Percentiles rank a stretch among this genome's conserved stretches.
phyloP scores from a whole-genome alignment of 1,140 invertebrate genomes.

The Protaetia brevitarsis region DNA sequence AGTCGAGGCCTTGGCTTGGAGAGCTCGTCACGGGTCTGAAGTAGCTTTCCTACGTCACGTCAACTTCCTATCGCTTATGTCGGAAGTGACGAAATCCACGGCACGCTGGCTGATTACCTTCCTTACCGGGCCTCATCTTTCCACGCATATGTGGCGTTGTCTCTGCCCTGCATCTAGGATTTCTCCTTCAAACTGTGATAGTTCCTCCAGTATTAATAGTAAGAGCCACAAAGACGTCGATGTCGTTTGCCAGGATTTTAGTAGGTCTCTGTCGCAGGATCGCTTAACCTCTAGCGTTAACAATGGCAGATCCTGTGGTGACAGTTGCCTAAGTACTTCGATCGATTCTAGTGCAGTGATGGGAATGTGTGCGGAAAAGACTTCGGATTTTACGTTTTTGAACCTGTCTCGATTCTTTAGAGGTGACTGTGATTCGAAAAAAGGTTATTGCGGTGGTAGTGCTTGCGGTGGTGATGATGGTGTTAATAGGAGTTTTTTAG shows the following conservation, averaged over 20 bases:
- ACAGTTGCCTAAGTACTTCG: background rate
- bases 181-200: slow-evolving; percentile 38
- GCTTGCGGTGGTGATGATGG: slow-evolving; percentile 11
- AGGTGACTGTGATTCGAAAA: slow-evolving; percentile 19
- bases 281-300: background rate
- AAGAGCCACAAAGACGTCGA: background rate
- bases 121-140: slow-evolving; percentile 63
- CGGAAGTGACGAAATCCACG: slow-evolving; percentile 54
- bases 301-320: slow-evolving; percentile 7
- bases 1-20: slow-evolving; percentile 73
- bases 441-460: background rate
- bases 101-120: slow-evolving; percentile 62
- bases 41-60: slow-evolving; percentile 54
- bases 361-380: slow-evolving; percentile 4
- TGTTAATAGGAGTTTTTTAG: slow-evolving; percentile 28
- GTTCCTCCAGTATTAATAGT: slow-evolving; percentile 36
- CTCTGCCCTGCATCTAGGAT: slow-evolving; percentile 50
- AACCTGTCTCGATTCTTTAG: slow-evolving; percentile 23
- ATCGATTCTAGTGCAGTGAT: background rate
- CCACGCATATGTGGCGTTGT: slow-evolving; percentile 65
- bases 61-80: slow-evolving; percentile 58
- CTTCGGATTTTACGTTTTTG: slow-evolving; percentile 22
- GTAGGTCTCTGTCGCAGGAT: background rate
- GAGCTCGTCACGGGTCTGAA: slow-evolving; percentile 64
- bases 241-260: background rate